phyloP scores from a whole-genome alignment of 2,113 vertebrate genomes.

The Damaliscus lunatus region DNA sequence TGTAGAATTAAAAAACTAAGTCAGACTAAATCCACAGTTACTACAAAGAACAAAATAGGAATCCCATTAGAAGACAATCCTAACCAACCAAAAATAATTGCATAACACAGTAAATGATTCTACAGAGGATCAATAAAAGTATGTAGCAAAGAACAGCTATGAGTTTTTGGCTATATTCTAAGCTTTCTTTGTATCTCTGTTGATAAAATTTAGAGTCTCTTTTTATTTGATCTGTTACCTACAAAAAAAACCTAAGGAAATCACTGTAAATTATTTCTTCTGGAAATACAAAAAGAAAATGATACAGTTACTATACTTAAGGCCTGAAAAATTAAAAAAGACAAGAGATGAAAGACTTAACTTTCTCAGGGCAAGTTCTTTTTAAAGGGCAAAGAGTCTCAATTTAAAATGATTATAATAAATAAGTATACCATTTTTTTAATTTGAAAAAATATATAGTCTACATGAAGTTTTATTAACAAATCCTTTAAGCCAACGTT shows the following conservation, averaged over 20 bases:
- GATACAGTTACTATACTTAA: slow-evolving; percentile 36
- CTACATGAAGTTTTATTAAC: slow-evolving; percentile 13
- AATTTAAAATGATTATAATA: slow-evolving; percentile 56
- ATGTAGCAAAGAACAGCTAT: background rate
- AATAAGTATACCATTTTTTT: slow-evolving; percentile 18
- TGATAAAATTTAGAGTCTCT: background rate
- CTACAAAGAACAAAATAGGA: slow-evolving; percentile 14
- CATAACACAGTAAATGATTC: slow-evolving; percentile 19
- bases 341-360: slow-evolving; percentile 48
- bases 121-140: background rate
- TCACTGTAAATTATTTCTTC: slow-evolving; percentile 56
- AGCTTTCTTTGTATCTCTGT: background rate
- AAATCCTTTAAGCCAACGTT: slow-evolving; percentile 43
- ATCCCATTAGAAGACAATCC: slow-evolving; percentile 12
- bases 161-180: background rate
- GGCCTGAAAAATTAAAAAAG: slow-evolving; percentile 35
- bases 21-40: background rate
- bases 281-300: slow-evolving; percentile 38
- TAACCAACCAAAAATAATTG: slow-evolving; percentile 2
- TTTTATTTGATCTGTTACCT: slow-evolving; percentile 19
- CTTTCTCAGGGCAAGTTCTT: slow-evolving; percentile 35
- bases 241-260: background rate
- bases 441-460: slow-evolving; percentile 31
- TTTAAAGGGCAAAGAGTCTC: slow-evolving; percentile 37
- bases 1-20: slow-evolving; percentile 35